These are phyloP conservation scores for Mormyrops attenuatus DNA, from an alignment of 2,797 vertebrate species.

Conservation along the genomic window DNA sequence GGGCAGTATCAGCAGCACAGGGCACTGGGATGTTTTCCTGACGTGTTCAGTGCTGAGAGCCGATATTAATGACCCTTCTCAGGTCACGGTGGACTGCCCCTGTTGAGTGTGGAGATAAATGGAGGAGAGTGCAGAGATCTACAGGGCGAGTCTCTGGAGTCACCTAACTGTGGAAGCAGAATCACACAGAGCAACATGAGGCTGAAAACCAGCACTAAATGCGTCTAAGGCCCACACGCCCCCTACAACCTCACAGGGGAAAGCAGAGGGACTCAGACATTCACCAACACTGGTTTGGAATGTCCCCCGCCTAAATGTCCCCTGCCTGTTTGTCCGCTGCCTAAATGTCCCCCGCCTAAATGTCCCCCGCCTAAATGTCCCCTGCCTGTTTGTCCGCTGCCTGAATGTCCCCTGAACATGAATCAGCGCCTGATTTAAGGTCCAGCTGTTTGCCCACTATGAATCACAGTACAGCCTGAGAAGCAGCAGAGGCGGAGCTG, in stretches of 20 bases:
- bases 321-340: too few species aligned
- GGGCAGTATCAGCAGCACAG: not conserved
- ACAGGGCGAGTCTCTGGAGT: not conserved
- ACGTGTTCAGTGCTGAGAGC: not conserved
- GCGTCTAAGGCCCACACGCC: not conserved
- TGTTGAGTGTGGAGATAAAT: not conserved
- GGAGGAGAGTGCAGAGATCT: not conserved
- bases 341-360: not conserved
- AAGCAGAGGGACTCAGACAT: not conserved
- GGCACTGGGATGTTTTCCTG: not conserved
- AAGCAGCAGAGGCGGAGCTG: not conserved
- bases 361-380: not conserved
- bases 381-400: not conserved
- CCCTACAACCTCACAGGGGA: not conserved
- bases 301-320: not conserved
- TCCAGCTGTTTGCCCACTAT: not conserved
- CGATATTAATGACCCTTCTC: not conserved
- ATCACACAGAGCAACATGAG: not conserved
- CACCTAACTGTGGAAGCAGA: not conserved
- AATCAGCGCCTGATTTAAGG: not conserved
- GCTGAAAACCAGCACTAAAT: not conserved
- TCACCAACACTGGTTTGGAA: not conserved
- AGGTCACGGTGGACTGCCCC: too few species aligned
- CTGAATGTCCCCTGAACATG: not conserved
- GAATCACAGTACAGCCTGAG: not conserved